Percentiles rank a stretch among this genome's conserved stretches.
These are phyloP conservation scores for Callorhinus ursinus DNA, from an alignment of 2,113 vertebrate genomes.

Conservation along the genomic window DNA sequence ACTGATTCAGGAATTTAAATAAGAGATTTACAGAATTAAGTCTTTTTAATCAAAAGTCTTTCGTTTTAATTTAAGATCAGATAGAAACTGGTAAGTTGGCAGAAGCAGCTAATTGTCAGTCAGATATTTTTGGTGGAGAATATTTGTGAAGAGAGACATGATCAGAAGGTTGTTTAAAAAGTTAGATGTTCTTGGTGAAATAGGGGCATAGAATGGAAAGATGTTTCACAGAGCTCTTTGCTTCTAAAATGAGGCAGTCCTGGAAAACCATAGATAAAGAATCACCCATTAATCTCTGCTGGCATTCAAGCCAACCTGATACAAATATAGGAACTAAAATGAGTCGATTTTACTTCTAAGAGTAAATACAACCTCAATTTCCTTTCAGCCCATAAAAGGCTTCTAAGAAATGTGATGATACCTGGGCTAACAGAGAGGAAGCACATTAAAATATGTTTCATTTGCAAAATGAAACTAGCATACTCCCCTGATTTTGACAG, in stretches of 20 bases:
- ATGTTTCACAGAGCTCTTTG: not conserved
- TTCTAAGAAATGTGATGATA: constrained; percentile 9
- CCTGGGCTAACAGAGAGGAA: constrained; percentile 11
- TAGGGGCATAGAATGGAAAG: not conserved
- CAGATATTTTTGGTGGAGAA: not conserved
- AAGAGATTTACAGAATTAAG: not conserved
- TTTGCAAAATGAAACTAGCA: constrained; percentile 21
- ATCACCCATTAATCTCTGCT: constrained; percentile 62
- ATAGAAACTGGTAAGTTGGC: not conserved
- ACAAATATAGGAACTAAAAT: constrained; percentile 51
- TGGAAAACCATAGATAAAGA: constrained; percentile 55
- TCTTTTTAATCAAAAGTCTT: not conserved
- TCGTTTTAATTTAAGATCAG: not conserved
- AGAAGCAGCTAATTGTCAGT: not conserved
- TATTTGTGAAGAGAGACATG: not conserved
- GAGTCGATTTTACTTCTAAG: constrained; percentile 37
- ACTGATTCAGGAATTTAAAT: not conserved
- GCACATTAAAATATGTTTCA: not conserved
- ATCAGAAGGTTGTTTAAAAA: constrained; percentile 7
- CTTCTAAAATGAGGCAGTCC: constrained; percentile 15
- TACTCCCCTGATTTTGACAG: constrained; percentile 31
- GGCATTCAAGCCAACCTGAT: constrained; percentile 9
- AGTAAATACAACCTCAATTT: constrained; percentile 55
- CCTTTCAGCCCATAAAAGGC: not conserved
- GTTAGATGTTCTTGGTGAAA: not conserved